Percentiles rank a stretch among this genome's conserved stretches.
Evolutionary conservation across 2,888 invertebrate species (phyloP).

Genomic region (Ennomos quercinarius): DNA sequence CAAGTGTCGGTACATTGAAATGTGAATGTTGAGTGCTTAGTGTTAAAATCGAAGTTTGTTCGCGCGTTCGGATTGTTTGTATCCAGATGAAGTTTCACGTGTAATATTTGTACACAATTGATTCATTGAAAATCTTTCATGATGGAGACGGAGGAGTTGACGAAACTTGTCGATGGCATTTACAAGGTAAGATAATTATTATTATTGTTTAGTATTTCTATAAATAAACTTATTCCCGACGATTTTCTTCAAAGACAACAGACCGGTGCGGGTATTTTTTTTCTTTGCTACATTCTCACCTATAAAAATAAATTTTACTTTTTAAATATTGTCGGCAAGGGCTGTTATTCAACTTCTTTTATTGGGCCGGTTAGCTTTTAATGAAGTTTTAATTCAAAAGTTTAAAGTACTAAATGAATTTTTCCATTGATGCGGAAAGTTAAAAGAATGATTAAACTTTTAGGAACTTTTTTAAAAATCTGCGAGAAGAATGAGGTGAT

Average conservation of each 20-base stretch:
- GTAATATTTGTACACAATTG: conserved; percentile 65
- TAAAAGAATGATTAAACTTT: conserved; percentile 30
- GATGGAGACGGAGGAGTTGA: conserved; percentile 95
- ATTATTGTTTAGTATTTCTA: neutral
- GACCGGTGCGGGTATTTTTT: too few relatives aligned
- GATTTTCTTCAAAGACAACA: too few relatives aligned
- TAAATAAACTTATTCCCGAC: neutral
- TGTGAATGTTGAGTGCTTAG: conserved; percentile 78
- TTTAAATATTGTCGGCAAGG: conserved; percentile 23
- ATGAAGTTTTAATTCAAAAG: conserved; percentile 25
- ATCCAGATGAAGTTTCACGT: conserved; percentile 77
- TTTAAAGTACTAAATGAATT: conserved; percentile 24
- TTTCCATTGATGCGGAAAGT: conserved; percentile 27
- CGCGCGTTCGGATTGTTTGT: conserved; percentile 59
- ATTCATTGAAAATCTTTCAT: conserved; percentile 69
- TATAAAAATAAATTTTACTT: neutral
- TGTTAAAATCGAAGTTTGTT: conserved; percentile 72
- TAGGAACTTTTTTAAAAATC: conserved; percentile 28
- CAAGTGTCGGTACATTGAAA: conserved; percentile 67
- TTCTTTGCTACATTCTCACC: too few relatives aligned
- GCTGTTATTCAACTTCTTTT: conserved; percentile 13
- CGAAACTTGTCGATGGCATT: conserved; percentile 95
- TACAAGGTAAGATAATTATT: conserved; percentile 90
- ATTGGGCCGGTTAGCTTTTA: conserved; percentile 25
- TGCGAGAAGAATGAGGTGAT: conserved; percentile 31